phyloP scores from a whole-genome alignment of 92 coral and sea anemone genomes.

The Paramuricea clavata region DNA sequence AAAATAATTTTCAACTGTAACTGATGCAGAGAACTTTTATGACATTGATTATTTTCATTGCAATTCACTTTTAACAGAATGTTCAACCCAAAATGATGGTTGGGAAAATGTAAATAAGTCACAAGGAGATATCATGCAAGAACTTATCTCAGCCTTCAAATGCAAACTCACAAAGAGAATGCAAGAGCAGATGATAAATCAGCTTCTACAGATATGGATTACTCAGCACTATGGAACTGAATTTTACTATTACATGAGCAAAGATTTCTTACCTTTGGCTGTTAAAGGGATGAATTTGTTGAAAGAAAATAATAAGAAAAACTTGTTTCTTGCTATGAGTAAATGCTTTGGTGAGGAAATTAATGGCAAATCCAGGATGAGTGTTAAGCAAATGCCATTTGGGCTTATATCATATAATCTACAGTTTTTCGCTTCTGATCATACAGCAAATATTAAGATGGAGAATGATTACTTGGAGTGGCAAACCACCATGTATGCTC shows the following conservation, averaged over 20 bases:
- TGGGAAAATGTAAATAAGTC: neutral
- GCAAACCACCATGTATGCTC: constrained; percentile 6
- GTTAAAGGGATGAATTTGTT: constrained; percentile 21
- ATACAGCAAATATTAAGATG: neutral
- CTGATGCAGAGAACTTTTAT: neutral
- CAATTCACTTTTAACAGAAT: neutral
- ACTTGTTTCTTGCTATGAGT: neutral
- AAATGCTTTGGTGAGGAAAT: constrained; percentile 27
- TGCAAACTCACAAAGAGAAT: constrained; percentile 22
- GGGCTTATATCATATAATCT: neutral
- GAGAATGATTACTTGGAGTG: neutral
- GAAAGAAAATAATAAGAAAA: constrained; percentile 17
- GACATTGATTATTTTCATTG: neutral
- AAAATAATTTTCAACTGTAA: neutral
- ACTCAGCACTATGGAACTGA: constrained; percentile 20
- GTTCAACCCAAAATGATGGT: neutral
- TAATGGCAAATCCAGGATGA: constrained; percentile 22
- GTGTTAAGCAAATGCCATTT: neutral
- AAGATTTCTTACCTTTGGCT: constrained; percentile 19
- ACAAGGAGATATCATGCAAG: constrained; percentile 14
- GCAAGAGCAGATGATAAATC: constrained; percentile 12
- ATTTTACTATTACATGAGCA: neutral
- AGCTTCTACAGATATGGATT: neutral
- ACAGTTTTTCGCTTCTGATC: neutral
- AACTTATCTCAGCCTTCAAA: constrained; percentile 2